Evolutionary conservation across 2,113 vertebrate species (phyloP).

Genomic region (Canis aureus): DNA sequence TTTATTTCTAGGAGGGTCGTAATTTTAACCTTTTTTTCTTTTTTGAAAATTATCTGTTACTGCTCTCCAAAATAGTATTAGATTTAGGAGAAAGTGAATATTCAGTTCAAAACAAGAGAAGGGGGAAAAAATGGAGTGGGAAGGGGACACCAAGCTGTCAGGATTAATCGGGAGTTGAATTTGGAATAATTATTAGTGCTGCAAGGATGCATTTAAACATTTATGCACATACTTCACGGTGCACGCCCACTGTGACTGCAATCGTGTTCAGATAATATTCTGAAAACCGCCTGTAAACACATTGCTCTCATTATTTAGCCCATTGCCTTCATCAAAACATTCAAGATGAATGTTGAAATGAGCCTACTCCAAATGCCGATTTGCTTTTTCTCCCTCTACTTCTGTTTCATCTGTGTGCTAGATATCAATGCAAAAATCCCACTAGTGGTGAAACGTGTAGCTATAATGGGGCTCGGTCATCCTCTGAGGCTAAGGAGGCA

Average conservation of each 20-base stretch:
- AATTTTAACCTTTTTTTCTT: not conserved
- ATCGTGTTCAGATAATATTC: not conserved
- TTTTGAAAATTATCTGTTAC: conserved; percentile 12
- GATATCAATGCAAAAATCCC: conserved; percentile 17
- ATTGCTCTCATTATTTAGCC: not conserved
- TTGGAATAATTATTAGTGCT: not conserved
- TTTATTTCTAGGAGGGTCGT: not conserved
- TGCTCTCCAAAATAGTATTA: not conserved
- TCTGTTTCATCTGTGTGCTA: not conserved
- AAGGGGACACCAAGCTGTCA: not conserved
- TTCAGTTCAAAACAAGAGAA: not conserved
- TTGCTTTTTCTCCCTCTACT: not conserved
- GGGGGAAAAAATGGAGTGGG: not conserved
- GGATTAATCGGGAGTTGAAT: conserved; percentile 28
- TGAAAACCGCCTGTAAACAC: not conserved
- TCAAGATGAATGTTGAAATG: not conserved
- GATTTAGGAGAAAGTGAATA: conserved; percentile 21
- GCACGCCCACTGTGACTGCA: not conserved
- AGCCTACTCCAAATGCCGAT: not conserved
- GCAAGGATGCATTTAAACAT: not conserved
- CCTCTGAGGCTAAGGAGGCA: not conserved
- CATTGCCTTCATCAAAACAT: not conserved
- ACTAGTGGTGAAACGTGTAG: not conserved
- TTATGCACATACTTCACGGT: not conserved
- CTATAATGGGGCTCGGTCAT: not conserved